Evolutionary conservation across 2,888 invertebrate genomes (phyloP), one percentile per base, ranked within the genome.

Genomic region (Oscheius sp.): DNA sequence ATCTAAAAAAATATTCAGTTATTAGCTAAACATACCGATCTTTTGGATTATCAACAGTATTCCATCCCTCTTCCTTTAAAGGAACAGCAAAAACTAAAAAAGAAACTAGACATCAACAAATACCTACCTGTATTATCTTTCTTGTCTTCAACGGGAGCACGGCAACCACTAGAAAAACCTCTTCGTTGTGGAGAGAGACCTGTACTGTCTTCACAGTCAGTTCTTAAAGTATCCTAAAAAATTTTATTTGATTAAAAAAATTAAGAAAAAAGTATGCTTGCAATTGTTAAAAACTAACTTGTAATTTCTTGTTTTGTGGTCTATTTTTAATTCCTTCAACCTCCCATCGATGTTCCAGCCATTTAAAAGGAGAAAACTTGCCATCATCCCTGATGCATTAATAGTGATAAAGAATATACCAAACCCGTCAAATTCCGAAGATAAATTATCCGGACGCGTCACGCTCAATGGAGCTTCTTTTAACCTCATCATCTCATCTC

Each of bases 161-260:
- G 59, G 67, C 83, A 83, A 8, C 83, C 83, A 50, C 75, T 68
- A 6, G 79, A 79, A 65, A 83, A 83, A 32, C 80, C 83, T 61
- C 81, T 74, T 62, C 83, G 67, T 59, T 83, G 83, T 30, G 83
- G 83, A 50, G 83, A 83, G 22, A 83, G 71, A 62, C 78, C 77
- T 59, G 81, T 64, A 64, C 71, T 73, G 54, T 77, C 77, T 44
- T 74, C 77, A 68, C 47, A 47, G n/a, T 71, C 74, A 61, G 75
- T 68, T 70, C 71, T 68, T 47, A 73, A 47, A 44, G 73, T 68
- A 59, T 76, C 73, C 45, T 64, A 28, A 47, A 62, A 30, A 4
- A 22, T 36, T 56, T 3, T 1, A n/a, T n/a, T n/a, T n/a, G n/a
- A n/a, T n/a, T n/a, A n/a, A n/a, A 36, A 36, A 49, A 2, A 22